Conservation (phyloP, 2,797 vertebrate genomes). For the Salarias fasciatus region DNA sequence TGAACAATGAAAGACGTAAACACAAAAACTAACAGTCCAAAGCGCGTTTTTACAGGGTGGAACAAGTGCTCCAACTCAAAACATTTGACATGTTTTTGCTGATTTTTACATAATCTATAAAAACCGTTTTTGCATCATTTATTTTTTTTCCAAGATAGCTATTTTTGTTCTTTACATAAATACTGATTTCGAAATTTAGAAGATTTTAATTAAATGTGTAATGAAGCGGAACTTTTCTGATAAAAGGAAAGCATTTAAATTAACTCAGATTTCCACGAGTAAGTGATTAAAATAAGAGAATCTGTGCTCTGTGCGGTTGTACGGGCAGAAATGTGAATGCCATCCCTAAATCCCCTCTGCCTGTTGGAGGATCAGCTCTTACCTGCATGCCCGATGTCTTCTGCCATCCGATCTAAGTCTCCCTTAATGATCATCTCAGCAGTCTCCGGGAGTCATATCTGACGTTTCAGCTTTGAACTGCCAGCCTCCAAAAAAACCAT, state of each 20-base stretch:
- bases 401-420: constrained; percentile 91
- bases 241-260: background rate
- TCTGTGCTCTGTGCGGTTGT: background rate
- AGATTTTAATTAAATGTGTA: background rate
- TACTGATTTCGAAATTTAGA: no score
- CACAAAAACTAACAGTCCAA: background rate
- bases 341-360: no score
- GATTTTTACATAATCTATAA: background rate
- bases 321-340: constrained; percentile 14
- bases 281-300: background rate
- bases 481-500: constrained; percentile 89
- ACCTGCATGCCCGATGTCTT: constrained; percentile 89
- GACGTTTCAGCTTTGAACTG: constrained; percentile 89
- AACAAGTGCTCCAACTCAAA: background rate
- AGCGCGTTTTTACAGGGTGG: no score
- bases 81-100: background rate
- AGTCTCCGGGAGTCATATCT: constrained; percentile 88
- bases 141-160: no score
- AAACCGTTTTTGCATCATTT: background rate
- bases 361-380: constrained; percentile 74
- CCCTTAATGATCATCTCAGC: constrained; percentile 92
- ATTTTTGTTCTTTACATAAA: no score
- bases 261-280: no score
- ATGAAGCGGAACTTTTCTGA: background rate
- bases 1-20: background rate